Evolutionary conservation across 2,888 invertebrate genomes (phyloP), one percentile per base, ranked within the genome.

Genomic region (Lasioglossum leucozonium): DNA sequence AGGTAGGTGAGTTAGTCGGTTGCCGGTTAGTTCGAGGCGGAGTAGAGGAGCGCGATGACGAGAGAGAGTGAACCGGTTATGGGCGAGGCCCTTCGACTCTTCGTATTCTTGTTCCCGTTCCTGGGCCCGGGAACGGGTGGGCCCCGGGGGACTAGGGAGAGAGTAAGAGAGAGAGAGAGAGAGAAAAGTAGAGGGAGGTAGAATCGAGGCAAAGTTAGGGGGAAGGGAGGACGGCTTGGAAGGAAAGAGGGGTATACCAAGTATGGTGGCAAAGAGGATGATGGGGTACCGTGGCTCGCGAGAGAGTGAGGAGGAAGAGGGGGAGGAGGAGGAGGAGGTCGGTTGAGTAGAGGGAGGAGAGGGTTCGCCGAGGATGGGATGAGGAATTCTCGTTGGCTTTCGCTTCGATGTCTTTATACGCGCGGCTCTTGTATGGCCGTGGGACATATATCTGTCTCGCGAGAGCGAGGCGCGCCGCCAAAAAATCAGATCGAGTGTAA

Each of bases 381-480:
- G 95, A 95, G 94, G 94, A 95, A 95, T 95, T 95, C 94, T 94
- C 94, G 94, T 94, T 94, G 95, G 94, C 93, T 94, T 88, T 93
- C 91, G 94, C 93, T 92, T 93, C 94, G 95, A 95, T 95, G 95
- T 95, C 95, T 95, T 95, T 95, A 95, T 95, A 95, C 94, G 94
- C 94, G 94, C 93, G 93, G 93, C 93, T 93, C 94, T 95, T 94
- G 94, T 93, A 94, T 92, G 91, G 91, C 94, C 93, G 93, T 94
- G 93, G 94, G 94, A 94, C 93, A 94, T 94, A 94, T 95, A 94
- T 94, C 94, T 94, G 94, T 94, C 94, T 94, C 93, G 93, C 93
- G 91, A 94, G 93, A 93, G 92, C 94, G 94, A 93, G 94, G 94
- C 94, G 93, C 93, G 94, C 95, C 95, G 95, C 95, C 94, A 94